Evolutionary conservation across 2,888 invertebrate genomes (phyloP).

Genomic region (Peribatodes rhomboidaria): DNA sequence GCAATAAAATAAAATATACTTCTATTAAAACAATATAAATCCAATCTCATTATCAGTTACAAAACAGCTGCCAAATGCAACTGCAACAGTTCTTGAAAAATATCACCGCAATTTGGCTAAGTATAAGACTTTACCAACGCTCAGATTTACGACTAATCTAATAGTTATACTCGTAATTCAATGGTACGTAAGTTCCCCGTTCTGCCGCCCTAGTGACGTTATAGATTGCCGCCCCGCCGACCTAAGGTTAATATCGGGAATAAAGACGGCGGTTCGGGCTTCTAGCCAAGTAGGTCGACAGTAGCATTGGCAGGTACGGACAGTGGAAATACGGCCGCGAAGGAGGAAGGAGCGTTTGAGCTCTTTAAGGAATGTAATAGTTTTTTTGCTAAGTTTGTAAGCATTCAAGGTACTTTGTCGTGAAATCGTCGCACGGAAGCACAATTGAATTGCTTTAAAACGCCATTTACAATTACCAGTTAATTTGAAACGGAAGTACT

Average conservation of each 20-base stretch:
- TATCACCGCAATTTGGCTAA: conserved; percentile 4
- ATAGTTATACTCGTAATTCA: conserved; percentile 33
- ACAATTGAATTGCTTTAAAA: too few species aligned
- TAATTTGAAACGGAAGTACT: too few species aligned
- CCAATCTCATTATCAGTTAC: not conserved
- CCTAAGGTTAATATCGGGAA: conserved; percentile 39
- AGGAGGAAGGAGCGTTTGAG: conserved; percentile 9
- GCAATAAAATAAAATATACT: too few species aligned
- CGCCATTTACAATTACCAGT: too few species aligned
- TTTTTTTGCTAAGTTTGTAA: not conserved
- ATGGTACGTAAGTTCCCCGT: conserved; percentile 30
- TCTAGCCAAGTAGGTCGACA: conserved; percentile 49
- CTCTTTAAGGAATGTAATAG: conserved; percentile 9
- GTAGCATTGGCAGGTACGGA: conserved; percentile 42
- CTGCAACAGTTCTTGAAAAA: not conserved
- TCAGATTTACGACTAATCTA: conserved; percentile 21
- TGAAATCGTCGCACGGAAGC: not conserved
- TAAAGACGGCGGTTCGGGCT: conserved; percentile 36
- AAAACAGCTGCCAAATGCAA: conserved; percentile 1
- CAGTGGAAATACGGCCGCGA: conserved; percentile 11
- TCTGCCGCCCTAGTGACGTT: conserved; percentile 29
- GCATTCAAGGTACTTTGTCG: not conserved
- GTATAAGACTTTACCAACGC: conserved; percentile 1
- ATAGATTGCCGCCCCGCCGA: conserved; percentile 36
- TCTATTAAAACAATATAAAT: too few species aligned